Evolutionary conservation across 2,888 invertebrate genomes (phyloP).

Genomic region (Dryococelus australis): DNA sequence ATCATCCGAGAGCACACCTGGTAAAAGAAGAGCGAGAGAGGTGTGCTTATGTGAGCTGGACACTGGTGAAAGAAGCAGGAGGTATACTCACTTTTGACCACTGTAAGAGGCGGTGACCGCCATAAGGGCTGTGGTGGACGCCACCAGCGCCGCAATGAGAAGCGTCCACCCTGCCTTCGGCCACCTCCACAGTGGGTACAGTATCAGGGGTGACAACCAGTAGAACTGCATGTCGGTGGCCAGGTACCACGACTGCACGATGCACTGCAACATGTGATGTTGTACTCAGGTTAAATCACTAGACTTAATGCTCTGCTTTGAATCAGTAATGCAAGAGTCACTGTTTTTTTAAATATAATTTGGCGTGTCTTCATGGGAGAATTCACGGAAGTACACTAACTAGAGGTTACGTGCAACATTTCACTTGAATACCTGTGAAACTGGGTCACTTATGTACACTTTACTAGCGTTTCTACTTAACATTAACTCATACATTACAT

Average conservation of each 20-base stretch:
- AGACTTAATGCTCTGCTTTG: too few relatives aligned
- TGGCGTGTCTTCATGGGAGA: too few relatives aligned
- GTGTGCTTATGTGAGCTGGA: not conserved
- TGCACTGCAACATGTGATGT: constrained; percentile 21
- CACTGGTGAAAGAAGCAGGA: not conserved
- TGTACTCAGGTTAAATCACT: too few relatives aligned
- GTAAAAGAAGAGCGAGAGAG: not conserved
- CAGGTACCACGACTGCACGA: constrained; percentile 30
- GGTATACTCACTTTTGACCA: not conserved
- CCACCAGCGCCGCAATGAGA: not conserved
- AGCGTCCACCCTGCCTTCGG: not conserved
- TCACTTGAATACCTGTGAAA: too few relatives aligned
- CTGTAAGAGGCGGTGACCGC: not conserved
- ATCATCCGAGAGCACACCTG: not conserved
- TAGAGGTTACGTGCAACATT: too few relatives aligned
- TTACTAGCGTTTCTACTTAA: too few relatives aligned
- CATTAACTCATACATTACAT: too few relatives aligned
- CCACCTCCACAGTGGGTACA: constrained; percentile 35
- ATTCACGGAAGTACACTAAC: too few relatives aligned
- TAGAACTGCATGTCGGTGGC: constrained; percentile 36
- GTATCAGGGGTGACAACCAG: constrained; percentile 28
- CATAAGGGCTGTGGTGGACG: not conserved
- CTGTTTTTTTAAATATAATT: too few relatives aligned
- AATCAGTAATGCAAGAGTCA: too few relatives aligned
- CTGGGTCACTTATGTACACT: too few relatives aligned